Evolutionary conservation across 1,140 invertebrate genomes (phyloP).

Genomic region (Aphaenogaster ashmeadi): DNA sequence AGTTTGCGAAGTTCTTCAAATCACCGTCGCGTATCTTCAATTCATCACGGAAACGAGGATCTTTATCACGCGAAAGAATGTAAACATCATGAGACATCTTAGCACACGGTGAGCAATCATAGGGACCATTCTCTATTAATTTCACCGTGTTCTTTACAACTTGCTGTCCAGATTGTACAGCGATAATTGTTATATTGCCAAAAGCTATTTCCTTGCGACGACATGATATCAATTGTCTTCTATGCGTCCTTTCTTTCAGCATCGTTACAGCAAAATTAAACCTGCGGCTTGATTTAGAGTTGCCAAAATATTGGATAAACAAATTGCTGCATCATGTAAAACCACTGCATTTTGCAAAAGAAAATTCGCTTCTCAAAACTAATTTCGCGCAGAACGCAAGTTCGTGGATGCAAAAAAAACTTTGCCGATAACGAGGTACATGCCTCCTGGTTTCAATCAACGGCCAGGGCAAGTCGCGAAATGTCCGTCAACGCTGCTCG

Average conservation of each 20-base stretch:
- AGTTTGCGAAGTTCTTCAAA: conserved; percentile 60
- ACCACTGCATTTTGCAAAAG: neutral
- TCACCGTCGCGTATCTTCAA: conserved; percentile 67
- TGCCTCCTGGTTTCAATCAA: conserved; percentile 61
- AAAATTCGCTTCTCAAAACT: conserved; percentile 18
- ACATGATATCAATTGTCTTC: neutral
- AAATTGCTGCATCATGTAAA: neutral
- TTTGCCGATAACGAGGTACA: conserved; percentile 42
- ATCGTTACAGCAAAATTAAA: neutral
- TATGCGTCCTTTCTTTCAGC: neutral
- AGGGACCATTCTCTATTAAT: conserved; percentile 48
- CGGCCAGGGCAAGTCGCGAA: conserved; percentile 33
- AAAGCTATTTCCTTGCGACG: conserved; percentile 6
- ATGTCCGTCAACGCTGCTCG: conserved; percentile 44
- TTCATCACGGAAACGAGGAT: conserved; percentile 63
- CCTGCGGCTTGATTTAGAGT: neutral
- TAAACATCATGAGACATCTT: conserved; percentile 62
- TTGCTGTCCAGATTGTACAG: neutral
- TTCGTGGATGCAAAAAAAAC: neutral
- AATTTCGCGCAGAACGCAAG: neutral
- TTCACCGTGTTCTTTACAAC: conserved; percentile 52
- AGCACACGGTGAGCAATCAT: conserved; percentile 61
- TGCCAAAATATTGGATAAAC: neutral
- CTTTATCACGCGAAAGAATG: conserved; percentile 69
- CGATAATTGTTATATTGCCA: conserved; percentile 60